Evolutionary conservation across 2,113 vertebrate species (phyloP).

Genomic region (Tetraodon nigroviridis): DNA sequence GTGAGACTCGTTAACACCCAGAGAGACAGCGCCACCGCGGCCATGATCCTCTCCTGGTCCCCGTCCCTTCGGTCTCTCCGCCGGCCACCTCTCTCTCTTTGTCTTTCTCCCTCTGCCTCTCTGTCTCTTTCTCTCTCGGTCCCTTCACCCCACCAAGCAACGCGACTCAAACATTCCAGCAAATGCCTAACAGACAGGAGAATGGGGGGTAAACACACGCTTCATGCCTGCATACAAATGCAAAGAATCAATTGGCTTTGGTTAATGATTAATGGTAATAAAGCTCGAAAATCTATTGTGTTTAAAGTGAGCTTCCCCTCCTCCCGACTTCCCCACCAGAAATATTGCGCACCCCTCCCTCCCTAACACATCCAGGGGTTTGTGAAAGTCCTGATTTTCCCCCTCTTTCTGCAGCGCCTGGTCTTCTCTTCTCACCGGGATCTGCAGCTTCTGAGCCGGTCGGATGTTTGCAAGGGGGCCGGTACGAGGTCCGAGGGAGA

Average conservation of each 20-base stretch:
- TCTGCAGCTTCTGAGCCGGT: constrained; percentile 43
- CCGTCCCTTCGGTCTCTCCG: constrained; percentile 43
- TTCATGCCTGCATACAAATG: constrained; percentile 25
- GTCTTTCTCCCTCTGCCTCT: background rate
- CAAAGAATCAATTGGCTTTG: constrained; percentile 10
- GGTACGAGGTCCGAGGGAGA: constrained; percentile 37
- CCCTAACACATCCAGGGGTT: constrained; percentile 44
- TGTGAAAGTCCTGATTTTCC: constrained; percentile 34
- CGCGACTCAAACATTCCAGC: constrained; percentile 70
- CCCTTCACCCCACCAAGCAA: constrained; percentile 66
- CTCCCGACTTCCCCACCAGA: constrained; percentile 16
- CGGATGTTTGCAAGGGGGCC: constrained; percentile 31
- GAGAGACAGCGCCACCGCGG: constrained; percentile 69
- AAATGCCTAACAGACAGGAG: constrained; percentile 43
- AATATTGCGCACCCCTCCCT: constrained; percentile 31
- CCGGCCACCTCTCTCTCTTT: background rate
- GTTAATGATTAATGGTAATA: constrained; percentile 39
- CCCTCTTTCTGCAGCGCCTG: constrained; percentile 7
- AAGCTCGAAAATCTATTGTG: constrained; percentile 62
- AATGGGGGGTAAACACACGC: constrained; percentile 19
- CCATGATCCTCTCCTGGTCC: constrained; percentile 69
- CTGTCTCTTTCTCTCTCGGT: constrained; percentile 42
- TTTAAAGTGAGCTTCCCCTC: constrained; percentile 8
- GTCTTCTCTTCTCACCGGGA: constrained; percentile 53
- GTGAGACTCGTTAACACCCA: constrained; percentile 75